Conservation (phyloP, 2,888 invertebrate genomes). For the Camptogramma bilineatum region DNA sequence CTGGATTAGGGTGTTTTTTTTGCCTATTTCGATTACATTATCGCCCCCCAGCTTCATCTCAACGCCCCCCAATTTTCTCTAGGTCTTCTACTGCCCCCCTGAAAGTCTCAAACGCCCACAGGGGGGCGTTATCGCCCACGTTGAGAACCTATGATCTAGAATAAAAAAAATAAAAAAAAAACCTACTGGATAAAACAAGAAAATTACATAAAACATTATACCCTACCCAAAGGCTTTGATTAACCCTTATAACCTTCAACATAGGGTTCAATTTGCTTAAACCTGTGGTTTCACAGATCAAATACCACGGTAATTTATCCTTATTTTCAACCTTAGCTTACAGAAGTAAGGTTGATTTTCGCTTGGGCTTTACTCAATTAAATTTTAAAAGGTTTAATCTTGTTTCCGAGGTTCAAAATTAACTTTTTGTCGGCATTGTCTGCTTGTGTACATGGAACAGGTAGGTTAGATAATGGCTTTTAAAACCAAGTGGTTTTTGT, state of each 20-base stretch:
- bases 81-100: no score
- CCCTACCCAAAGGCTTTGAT: background rate
- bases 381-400: conserved; percentile 32
- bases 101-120: no score
- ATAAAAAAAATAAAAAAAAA: no score
- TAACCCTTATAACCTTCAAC: conserved; percentile 2
- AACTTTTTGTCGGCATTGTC: conserved; percentile 10
- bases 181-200: background rate
- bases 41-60: no score
- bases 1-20: no score
- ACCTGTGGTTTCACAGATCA: background rate
- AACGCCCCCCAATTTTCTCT: no score
- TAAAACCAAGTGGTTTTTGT: background rate
- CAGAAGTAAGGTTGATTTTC: conserved; percentile 1
- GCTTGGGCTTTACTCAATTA: conserved; percentile 28
- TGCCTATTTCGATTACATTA: no score
- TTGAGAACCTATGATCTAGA: no score
- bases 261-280: conserved; percentile 8
- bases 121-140: no score
- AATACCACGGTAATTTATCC: no score
- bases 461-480: background rate
- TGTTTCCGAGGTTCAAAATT: conserved; percentile 29
- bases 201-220: background rate
- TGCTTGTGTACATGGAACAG: conserved; percentile 7
- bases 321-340: conserved; percentile 4